phyloP scores from a whole-genome alignment of 1,140 invertebrate genomes.

The Dinoponera quadriceps region DNA sequence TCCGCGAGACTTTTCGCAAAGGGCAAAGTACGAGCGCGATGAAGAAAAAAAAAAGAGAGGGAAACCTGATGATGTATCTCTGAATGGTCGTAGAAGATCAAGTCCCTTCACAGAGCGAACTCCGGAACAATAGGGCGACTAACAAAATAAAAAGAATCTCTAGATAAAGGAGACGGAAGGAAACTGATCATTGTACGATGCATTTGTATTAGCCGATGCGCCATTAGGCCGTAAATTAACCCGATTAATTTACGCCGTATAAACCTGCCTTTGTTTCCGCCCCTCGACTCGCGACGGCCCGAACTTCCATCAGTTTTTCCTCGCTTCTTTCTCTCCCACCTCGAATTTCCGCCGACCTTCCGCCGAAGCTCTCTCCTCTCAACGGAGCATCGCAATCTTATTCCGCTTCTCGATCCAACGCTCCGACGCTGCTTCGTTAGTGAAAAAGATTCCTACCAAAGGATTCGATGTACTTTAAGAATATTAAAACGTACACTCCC shows the following conservation, averaged over 20 bases:
- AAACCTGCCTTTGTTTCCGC: slow-evolving; percentile 59
- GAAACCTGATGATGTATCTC: not conserved
- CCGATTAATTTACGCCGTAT: slow-evolving; percentile 67
- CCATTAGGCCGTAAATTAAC: slow-evolving; percentile 63
- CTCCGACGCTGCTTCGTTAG: slow-evolving; percentile 72
- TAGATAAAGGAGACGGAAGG: not conserved
- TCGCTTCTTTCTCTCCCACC: slow-evolving; percentile 32
- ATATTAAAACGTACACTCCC: slow-evolving; percentile 66
- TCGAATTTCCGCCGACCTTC: slow-evolving; percentile 31
- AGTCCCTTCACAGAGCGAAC: slow-evolving; percentile 11
- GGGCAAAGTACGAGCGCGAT: not conserved
- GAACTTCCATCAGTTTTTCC: slow-evolving; percentile 38
- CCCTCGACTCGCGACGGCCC: slow-evolving; percentile 53
- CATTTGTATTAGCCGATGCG: slow-evolving; percentile 38
- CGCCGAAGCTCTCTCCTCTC: slow-evolving; percentile 23
- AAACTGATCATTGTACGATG: slow-evolving; percentile 21
- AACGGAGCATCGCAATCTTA: slow-evolving; percentile 57
- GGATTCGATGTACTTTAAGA: slow-evolving; percentile 70
- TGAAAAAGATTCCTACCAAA: slow-evolving; percentile 63
- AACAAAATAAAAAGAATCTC: slow-evolving; percentile 24
- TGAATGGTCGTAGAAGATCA: slow-evolving; percentile 24
- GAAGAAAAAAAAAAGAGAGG: not conserved
- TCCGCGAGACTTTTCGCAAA: not conserved
- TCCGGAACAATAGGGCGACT: slow-evolving; percentile 31
- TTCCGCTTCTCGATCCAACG: slow-evolving; percentile 63